A percentile compares a stretch with the other conserved stretches of the same genome.
Conservation (phyloP, 2,797 vertebrate genomes). For the Sebastiscus tertius region DNA sequence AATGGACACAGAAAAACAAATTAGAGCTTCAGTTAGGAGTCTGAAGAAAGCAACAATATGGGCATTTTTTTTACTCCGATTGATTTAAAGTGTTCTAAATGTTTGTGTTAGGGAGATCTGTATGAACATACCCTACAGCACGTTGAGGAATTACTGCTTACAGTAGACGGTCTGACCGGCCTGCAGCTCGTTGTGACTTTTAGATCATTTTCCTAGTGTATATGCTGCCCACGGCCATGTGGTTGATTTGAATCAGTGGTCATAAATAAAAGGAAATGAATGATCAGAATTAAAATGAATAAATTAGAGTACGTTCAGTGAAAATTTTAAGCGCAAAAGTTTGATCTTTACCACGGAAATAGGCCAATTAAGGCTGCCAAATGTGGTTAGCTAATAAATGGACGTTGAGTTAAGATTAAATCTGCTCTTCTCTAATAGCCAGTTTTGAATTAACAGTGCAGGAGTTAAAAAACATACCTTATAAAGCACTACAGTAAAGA, state of each 20-base stretch:
- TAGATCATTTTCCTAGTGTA: slow-evolving; percentile 13
- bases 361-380: not conserved
- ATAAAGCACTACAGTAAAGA: not conserved
- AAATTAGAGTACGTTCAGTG: not conserved
- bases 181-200: slow-evolving; percentile 46
- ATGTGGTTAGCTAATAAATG: not conserved
- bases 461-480: not conserved
- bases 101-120: slow-evolving; percentile 16
- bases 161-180: slow-evolving; percentile 3
- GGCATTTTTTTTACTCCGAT: not conserved
- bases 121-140: slow-evolving; percentile 29
- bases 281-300: not conserved
- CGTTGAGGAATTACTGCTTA: slow-evolving; percentile 20
- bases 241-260: slow-evolving; percentile 10
- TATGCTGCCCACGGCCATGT: not conserved
- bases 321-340: not conserved
- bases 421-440: not conserved
- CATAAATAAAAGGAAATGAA: not conserved
- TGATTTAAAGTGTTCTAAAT: slow-evolving; percentile 2
- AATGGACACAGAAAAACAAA: slow-evolving; percentile 30
- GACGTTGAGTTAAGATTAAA: not conserved
- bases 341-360: not conserved
- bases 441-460: not conserved
- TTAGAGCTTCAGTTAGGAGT: not conserved
- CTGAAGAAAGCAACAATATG: slow-evolving; percentile 2